Evolutionary conservation across 2,797 vertebrate genomes (phyloP), one percentile per base, ranked within the genome.

Genomic region (Melanotaenia boesemani): DNA sequence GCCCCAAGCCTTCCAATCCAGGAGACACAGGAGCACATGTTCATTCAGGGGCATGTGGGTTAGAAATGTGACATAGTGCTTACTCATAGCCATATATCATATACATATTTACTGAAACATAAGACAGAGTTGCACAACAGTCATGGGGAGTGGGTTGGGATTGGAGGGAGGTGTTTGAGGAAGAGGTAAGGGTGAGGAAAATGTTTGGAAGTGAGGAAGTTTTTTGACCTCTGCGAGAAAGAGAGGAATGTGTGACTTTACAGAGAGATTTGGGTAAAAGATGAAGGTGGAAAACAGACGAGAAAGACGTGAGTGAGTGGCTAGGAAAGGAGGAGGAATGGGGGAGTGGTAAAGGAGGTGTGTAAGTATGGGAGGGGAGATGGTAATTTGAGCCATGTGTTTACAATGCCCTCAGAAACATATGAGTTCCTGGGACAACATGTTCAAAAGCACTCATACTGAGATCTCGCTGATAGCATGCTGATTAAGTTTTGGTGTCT

Each of bases 371-470:
- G 67, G 80, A 59, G 48, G 41, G 59, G 68, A 26, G 71, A 67
- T 54, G 64, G 93, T 91, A 94, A 94, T 30, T 3, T 7, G 92
- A 94, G 87, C 80, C 70, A 63, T 52, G 78, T 93, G 93, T 94
- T 94, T 94, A 93, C 92, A 74, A 61, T 74, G 64, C 77, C 18
- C 52, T 20, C 16, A 61, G 77, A 86, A 90, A 85, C 77, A 77
- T 62, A 86, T 4, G 75, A 74, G 76, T 71, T 74, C 41, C 67
- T 20, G n/a, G 91, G 81, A 93, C 90, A 93, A 85, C 87, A 60
- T 90, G 88, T 93, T 68, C 89, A 0, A 61, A 78, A 83, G 37
- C 69, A 73, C 28, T 30, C 84, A 62, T 39, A 50, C 44, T 2
- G 68, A 20, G 56, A 52, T 75, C 64, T 26, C 0, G 4, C 59